Percentiles rank a stretch among this genome's conserved stretches.
phyloP scores from a whole-genome alignment of 2,797 vertebrate species.

The Coregonus suidteri region DNA sequence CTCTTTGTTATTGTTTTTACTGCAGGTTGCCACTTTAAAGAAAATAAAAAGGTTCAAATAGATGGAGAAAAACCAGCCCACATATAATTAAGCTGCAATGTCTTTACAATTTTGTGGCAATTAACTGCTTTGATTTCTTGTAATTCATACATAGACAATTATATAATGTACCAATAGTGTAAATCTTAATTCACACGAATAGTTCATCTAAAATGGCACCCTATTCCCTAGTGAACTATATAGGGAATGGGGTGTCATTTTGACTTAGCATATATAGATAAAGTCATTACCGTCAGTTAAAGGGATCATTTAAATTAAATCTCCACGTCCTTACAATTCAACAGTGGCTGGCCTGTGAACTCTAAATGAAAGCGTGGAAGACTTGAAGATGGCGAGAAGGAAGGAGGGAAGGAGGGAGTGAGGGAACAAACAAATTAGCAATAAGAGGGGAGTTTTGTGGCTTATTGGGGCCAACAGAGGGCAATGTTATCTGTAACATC shows the following conservation, averaged over 20 bases:
- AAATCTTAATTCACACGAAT: not conserved
- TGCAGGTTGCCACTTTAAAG: too few species aligned
- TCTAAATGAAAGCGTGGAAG: not conserved
- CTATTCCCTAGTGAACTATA: not conserved
- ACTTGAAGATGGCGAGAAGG: not conserved
- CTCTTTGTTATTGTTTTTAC: too few species aligned
- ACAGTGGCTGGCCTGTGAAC: not conserved
- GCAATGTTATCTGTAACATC: slow-evolving; percentile 74
- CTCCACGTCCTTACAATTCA: not conserved
- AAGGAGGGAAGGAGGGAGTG: slow-evolving; percentile 1
- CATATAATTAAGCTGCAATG: not conserved
- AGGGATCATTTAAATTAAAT: not conserved
- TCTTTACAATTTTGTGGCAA: not conserved
- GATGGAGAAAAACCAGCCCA: not conserved
- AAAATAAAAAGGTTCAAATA: not conserved
- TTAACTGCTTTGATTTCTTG: not conserved
- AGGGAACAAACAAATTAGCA: slow-evolving; percentile 23
- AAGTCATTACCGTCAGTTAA: not conserved
- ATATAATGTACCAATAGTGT: not conserved
- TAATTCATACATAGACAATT: not conserved
- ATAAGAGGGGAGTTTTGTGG: not conserved
- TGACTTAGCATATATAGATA: not conserved
- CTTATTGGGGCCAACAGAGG: slow-evolving; percentile 73
- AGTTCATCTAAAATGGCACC: not conserved
- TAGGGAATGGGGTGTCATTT: not conserved